Evolutionary conservation across 2,113 vertebrate genomes (phyloP).

Genomic region (Plestiodon gilberti): DNA sequence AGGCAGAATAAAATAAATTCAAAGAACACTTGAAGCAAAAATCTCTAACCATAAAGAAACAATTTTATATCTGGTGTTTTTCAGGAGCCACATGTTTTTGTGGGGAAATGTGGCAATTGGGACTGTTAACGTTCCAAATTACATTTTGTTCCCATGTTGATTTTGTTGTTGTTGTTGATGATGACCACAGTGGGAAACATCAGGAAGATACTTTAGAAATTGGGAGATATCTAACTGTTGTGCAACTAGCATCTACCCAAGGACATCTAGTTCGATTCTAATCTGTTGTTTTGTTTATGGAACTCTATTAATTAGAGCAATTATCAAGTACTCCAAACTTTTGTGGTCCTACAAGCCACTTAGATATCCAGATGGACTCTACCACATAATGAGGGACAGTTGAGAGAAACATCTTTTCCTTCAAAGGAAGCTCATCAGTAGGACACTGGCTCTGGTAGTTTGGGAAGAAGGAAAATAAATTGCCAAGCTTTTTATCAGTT

Average conservation of each 20-base stretch:
- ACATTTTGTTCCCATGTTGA: conserved; percentile 44
- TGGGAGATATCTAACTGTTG: conserved; percentile 2
- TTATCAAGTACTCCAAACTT: conserved; percentile 30
- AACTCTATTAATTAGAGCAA: conserved; percentile 42
- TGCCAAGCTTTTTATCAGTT: neutral
- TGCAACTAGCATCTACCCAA: conserved; percentile 13
- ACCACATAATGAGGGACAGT: neutral
- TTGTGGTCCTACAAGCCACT: conserved; percentile 20
- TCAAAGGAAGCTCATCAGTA: neutral
- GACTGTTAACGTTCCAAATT: neutral
- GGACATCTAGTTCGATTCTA: conserved; percentile 7
- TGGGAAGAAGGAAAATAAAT: conserved; percentile 17
- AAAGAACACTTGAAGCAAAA: neutral
- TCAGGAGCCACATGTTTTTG: neutral
- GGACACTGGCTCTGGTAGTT: neutral
- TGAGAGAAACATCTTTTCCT: conserved; percentile 13
- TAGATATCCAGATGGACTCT: conserved; percentile 30
- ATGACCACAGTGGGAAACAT: neutral
- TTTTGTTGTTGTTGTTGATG: conserved; percentile 42
- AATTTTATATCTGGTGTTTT: neutral
- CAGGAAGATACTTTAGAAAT: conserved; percentile 8
- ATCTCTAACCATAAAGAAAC: neutral
- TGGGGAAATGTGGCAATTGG: neutral
- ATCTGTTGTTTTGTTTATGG: conserved; percentile 1
- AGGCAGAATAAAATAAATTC: neutral